Percentiles rank a stretch among this genome's conserved stretches.
Conservation (phyloP, 2,113 vertebrate species). For the Ibidorhyncha struthersii region DNA sequence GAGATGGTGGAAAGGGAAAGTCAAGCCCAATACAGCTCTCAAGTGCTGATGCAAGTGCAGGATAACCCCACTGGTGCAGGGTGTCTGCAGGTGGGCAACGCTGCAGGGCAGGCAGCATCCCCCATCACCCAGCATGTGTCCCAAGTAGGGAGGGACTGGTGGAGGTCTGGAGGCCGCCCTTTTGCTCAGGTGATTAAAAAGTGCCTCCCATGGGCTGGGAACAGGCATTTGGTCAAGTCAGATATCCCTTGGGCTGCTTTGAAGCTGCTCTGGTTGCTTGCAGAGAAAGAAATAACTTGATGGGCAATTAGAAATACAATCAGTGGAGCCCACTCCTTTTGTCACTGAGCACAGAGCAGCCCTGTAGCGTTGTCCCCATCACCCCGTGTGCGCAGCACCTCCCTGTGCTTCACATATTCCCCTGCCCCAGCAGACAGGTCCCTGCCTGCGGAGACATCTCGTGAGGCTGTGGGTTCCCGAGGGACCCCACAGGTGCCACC, state of each 20-base stretch:
- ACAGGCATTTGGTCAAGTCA: not conserved
- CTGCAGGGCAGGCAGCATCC: not conserved
- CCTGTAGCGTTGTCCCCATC: not conserved
- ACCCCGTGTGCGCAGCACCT: not conserved
- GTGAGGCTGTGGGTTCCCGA: fast-evolving
- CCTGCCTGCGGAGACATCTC: not conserved
- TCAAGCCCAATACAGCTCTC: not conserved
- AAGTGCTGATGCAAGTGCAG: fast-evolving
- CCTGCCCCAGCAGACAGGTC: not conserved
- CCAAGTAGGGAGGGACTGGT: not conserved
- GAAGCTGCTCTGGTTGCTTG: not conserved
- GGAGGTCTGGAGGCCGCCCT: not conserved
- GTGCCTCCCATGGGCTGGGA: not conserved
- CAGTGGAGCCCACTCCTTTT: not conserved
- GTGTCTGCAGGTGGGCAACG: not conserved
- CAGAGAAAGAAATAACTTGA: not conserved
- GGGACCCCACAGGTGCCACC: not conserved
- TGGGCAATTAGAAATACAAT: not conserved
- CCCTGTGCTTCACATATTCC: not conserved
- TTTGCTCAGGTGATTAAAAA: not conserved
- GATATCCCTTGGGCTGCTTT: not conserved
- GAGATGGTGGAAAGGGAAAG: not conserved
- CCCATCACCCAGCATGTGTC: fast-evolving
- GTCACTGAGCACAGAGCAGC: not conserved
- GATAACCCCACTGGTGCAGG: fast-evolving